These are phyloP conservation scores for Dasysyrphus tricinctus DNA, from an alignment of 2,888 invertebrate genomes.

Conservation along the genomic window DNA sequence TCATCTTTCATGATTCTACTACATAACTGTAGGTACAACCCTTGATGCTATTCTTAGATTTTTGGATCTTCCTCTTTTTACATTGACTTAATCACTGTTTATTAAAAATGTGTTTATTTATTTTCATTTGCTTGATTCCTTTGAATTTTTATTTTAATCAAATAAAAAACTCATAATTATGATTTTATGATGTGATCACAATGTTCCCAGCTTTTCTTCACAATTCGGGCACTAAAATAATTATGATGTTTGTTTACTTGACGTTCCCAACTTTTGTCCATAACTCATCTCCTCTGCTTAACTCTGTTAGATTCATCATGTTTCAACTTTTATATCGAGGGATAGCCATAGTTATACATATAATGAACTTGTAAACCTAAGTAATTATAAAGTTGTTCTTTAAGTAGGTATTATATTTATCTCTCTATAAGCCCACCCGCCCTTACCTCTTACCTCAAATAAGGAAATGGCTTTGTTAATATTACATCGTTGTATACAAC, in stretches of 20 bases:
- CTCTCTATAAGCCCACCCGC: not conserved
- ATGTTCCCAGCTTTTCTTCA: not conserved
- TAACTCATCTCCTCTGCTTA: constrained; percentile 1
- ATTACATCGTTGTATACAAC: constrained; percentile 58
- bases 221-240: constrained; percentile 13
- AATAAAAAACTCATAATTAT: too few species aligned
- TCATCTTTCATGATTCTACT: too few species aligned
- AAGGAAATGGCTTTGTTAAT: constrained; percentile 56
- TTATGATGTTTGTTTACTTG: constrained; percentile 27
- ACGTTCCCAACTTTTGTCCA: constrained; percentile 6
- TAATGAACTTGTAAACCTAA: constrained; percentile 11
- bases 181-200: not conserved
- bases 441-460: not conserved
- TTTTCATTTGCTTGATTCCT: too few species aligned
- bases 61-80: too few species aligned
- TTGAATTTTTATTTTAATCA: too few species aligned
- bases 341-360: not conserved
- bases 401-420: not conserved
- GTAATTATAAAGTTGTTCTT: constrained; percentile 14
- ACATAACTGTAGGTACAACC: too few species aligned
- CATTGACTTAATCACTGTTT: too few species aligned
- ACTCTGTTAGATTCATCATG: not conserved
- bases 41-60: too few species aligned
- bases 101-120: too few species aligned
- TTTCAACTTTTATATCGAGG: constrained; percentile 1